Percentiles rank a stretch among this genome's conserved stretches.
phyloP scores from a whole-genome alignment of 1,140 invertebrate genomes.

The Asbolus verrucosus region DNA sequence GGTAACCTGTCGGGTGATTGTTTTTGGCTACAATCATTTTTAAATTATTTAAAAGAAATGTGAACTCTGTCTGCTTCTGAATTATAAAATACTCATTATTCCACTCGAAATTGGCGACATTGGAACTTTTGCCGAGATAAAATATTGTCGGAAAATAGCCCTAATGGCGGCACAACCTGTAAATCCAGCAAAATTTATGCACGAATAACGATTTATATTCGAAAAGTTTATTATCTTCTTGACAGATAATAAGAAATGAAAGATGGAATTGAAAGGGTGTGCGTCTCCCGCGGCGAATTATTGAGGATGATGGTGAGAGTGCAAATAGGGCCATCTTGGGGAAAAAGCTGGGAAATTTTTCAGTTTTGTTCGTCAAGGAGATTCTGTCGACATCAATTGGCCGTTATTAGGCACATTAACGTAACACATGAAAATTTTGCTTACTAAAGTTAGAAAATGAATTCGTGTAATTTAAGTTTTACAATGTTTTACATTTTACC shows the following conservation, averaged over 20 bases:
- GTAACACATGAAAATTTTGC: too few species aligned
- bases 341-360: too few species aligned
- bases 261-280: neutral
- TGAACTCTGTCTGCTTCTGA: constrained; percentile 23
- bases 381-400: too few species aligned
- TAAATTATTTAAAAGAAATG: constrained; percentile 26
- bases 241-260: constrained; percentile 1
- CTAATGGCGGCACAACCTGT: constrained; percentile 30
- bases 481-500: too few species aligned
- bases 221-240: constrained; percentile 6
- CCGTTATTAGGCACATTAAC: too few species aligned
- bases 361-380: too few species aligned
- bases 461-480: too few species aligned
- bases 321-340: too few species aligned
- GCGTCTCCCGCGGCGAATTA: too few species aligned
- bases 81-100: constrained; percentile 40
- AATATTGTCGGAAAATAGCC: constrained; percentile 34
- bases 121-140: constrained; percentile 38
- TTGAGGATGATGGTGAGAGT: too few species aligned
- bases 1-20: neutral
- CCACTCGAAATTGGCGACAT: constrained; percentile 36
- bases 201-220: constrained; percentile 12
- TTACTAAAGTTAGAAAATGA: too few species aligned
- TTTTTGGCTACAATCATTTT: constrained; percentile 19
- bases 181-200: constrained; percentile 17